A percentile compares a stretch with the other conserved stretches of the same genome.
Conservation (phyloP, 2,888 invertebrate species). For the Cartodere bifasciata region DNA sequence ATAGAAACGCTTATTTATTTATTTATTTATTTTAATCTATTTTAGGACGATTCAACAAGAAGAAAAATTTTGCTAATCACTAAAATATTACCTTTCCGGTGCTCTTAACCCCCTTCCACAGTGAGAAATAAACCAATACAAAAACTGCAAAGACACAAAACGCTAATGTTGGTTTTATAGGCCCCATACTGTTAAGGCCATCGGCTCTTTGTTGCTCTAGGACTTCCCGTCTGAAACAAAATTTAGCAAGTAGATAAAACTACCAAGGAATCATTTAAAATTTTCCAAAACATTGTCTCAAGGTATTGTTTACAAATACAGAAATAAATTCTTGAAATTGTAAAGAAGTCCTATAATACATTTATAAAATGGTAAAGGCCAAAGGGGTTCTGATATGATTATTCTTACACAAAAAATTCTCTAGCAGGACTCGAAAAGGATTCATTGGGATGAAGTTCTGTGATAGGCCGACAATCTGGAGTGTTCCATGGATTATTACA, state of each 20-base stretch:
- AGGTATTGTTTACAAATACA: no score
- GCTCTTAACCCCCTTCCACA: slow-evolving; percentile 90
- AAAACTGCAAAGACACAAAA: slow-evolving; percentile 85
- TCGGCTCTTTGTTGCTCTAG: slow-evolving; percentile 70
- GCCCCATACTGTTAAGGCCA: slow-evolving; percentile 78
- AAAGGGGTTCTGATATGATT: background rate
- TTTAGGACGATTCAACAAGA: background rate
- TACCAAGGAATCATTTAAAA: no score
- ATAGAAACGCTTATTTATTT: no score
- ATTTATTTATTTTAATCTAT: background rate
- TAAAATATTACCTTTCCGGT: slow-evolving; percentile 90
- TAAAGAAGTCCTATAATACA: slow-evolving; percentile 1
- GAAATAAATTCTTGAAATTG: no score
- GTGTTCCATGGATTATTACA: slow-evolving; percentile 86
- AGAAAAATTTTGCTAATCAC: slow-evolving; percentile 10
- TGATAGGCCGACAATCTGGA: slow-evolving; percentile 55
- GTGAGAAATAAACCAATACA: slow-evolving; percentile 84
- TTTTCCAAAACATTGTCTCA: no score
- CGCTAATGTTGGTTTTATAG: slow-evolving; percentile 79
- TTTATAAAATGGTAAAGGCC: slow-evolving; percentile 1
- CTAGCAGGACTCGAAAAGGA: slow-evolving; percentile 67
- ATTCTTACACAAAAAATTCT: slow-evolving; percentile 76
- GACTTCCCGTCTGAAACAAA: slow-evolving; percentile 60
- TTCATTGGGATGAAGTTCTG: slow-evolving; percentile 31
- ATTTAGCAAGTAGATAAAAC: no score